These are phyloP conservation scores for Prionailurus bengalensis DNA, from an alignment of 2,113 vertebrate species.

Conservation along the genomic window DNA sequence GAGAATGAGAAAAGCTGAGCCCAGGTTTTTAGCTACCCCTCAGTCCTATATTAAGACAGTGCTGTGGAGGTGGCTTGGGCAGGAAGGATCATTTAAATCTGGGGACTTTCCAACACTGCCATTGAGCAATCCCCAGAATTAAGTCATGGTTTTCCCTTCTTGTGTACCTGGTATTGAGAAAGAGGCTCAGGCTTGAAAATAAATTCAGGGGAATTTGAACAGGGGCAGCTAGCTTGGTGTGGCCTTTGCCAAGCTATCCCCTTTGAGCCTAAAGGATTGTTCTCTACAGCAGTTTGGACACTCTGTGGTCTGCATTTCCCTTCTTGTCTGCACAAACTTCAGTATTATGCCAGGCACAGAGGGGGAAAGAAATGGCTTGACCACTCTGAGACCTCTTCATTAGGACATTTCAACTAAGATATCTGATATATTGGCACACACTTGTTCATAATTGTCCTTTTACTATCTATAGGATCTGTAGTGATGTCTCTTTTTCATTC, in stretches of 20 bases:
- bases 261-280: neutral
- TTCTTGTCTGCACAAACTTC: neutral
- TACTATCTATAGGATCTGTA: neutral
- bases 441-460: neutral
- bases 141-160: conserved; percentile 32
- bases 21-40: neutral
- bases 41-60: neutral
- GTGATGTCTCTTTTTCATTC: neutral
- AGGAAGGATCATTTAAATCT: neutral
- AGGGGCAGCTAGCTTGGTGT: neutral
- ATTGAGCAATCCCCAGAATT: conserved; percentile 69
- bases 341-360: neutral
- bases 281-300: neutral
- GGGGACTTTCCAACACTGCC: conserved; percentile 49
- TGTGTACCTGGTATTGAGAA: conserved; percentile 61
- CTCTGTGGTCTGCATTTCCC: neutral
- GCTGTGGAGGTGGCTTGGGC: neutral
- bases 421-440: neutral
- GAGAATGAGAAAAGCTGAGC: neutral
- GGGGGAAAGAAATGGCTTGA: neutral
- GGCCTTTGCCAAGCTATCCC: neutral
- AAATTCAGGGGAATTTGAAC: conserved; percentile 66
- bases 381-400: neutral
- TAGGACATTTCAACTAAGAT: neutral
- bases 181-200: conserved; percentile 59